Percentiles rank a stretch among this genome's conserved stretches.
phyloP scores from a whole-genome alignment of 1,140 invertebrate genomes.

The Berghia stephanieae region DNA sequence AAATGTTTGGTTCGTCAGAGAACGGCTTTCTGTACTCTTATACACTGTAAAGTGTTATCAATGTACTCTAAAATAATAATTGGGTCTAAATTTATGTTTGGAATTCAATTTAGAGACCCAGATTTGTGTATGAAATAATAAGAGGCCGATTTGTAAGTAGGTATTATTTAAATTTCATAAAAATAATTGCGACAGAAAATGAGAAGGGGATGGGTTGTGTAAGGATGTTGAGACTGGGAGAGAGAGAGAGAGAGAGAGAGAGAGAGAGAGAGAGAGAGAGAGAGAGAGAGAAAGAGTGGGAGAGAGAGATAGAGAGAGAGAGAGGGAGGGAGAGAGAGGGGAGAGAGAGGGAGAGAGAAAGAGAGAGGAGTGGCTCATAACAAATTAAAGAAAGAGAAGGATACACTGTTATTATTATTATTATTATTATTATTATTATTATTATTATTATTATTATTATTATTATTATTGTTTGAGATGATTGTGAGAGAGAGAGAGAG shows the following conservation, averaged over 20 bases:
- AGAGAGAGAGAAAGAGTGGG: too few species aligned
- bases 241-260: too few species aligned
- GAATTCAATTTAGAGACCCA: neutral
- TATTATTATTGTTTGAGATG: too few species aligned
- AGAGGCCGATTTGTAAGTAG: neutral
- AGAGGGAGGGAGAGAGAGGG: too few species aligned
- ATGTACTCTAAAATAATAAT: neutral
- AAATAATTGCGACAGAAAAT: neutral
- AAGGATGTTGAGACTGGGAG: neutral
- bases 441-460: too few species aligned
- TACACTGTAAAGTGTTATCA: neutral
- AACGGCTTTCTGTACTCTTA: neutral
- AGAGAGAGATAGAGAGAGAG: too few species aligned
- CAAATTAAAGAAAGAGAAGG: too few species aligned
- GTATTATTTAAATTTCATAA: neutral
- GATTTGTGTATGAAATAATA: neutral
- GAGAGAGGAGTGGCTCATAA: too few species aligned
- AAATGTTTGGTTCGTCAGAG: neutral
- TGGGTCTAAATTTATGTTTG: neutral
- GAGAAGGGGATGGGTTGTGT: neutral
- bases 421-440: too few species aligned
- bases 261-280: neutral
- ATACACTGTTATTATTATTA: too few species aligned
- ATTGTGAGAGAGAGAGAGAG: too few species aligned
- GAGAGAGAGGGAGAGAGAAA: too few species aligned